A percentile compares a stretch with the other conserved stretches of the same genome.
phyloP scores from a whole-genome alignment of 2,888 invertebrate genomes.

The Eudasyphora cyanicolor region DNA sequence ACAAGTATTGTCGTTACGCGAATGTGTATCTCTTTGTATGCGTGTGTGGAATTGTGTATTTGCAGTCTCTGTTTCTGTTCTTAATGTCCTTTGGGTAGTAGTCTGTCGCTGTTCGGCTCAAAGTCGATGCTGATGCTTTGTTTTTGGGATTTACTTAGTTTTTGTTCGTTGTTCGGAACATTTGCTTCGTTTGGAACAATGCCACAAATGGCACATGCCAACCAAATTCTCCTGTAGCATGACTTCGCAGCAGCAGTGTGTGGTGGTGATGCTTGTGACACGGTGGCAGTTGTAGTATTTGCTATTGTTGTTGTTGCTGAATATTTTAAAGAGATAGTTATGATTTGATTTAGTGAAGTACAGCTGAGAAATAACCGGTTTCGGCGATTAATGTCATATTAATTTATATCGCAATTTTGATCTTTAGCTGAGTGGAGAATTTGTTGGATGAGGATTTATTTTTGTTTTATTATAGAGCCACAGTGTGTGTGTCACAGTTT shows the following conservation, averaged over 20 bases:
- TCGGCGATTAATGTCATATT: conserved; percentile 1
- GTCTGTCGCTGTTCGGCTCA: conserved; percentile 14
- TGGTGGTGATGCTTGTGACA: background rate
- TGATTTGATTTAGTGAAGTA: conserved; percentile 6
- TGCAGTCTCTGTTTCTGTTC: conserved; percentile 23
- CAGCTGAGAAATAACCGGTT: conserved; percentile 30
- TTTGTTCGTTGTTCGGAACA: conserved; percentile 8
- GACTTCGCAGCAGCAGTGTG: too few relatives aligned
- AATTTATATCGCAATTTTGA: background rate
- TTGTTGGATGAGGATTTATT: too few relatives aligned
- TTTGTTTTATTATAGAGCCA: background rate
- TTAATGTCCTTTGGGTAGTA: conserved; percentile 53
- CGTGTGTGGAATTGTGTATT: conserved; percentile 21
- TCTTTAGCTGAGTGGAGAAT: too few relatives aligned
- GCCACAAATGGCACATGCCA: conserved; percentile 76
- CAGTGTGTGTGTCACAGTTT: too few relatives aligned
- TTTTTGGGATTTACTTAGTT: conserved; percentile 57
- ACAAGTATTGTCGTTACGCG: too few relatives aligned
- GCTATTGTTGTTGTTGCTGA: background rate
- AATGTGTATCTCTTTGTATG: background rate
- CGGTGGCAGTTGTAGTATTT: background rate
- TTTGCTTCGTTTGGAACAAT: conserved; percentile 69
- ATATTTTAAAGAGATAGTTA: background rate
- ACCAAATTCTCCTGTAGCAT: conserved; percentile 56
- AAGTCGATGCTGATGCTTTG: conserved; percentile 21